Conservation (phyloP, 2,113 vertebrate species). For the Myanophis thanlyinensis region DNA sequence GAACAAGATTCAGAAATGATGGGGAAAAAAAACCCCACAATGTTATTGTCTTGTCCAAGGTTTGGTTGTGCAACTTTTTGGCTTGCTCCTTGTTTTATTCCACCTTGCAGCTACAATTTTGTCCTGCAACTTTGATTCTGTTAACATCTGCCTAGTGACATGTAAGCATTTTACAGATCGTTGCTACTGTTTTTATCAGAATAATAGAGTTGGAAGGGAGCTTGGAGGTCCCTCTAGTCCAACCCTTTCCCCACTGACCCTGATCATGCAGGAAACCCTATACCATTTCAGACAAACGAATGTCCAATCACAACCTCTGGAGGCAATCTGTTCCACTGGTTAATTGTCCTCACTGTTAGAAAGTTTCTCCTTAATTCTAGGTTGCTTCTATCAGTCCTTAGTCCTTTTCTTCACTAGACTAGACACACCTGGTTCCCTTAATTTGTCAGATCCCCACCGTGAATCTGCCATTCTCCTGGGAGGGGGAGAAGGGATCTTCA, state of each 20-base stretch:
- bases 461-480: too few species aligned
- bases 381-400: background rate
- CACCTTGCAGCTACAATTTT: background rate
- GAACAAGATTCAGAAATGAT: background rate
- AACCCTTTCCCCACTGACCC: background rate
- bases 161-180: background rate
- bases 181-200: background rate
- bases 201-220: background rate
- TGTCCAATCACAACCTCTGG: background rate
- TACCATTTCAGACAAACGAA: background rate
- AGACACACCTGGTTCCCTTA: background rate
- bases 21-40: background rate
- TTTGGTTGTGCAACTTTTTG: background rate
- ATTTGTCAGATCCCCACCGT: too few species aligned
- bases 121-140: too few species aligned
- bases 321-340: background rate
- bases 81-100: background rate
- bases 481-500: too few species aligned
- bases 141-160: background rate
- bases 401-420: background rate
- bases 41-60: background rate
- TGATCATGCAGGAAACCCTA: background rate
- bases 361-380: background rate
- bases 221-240: background rate
- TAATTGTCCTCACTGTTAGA: background rate